Evolutionary conservation across 2,113 vertebrate species (phyloP).

Genomic region (Ciconia stormi): DNA sequence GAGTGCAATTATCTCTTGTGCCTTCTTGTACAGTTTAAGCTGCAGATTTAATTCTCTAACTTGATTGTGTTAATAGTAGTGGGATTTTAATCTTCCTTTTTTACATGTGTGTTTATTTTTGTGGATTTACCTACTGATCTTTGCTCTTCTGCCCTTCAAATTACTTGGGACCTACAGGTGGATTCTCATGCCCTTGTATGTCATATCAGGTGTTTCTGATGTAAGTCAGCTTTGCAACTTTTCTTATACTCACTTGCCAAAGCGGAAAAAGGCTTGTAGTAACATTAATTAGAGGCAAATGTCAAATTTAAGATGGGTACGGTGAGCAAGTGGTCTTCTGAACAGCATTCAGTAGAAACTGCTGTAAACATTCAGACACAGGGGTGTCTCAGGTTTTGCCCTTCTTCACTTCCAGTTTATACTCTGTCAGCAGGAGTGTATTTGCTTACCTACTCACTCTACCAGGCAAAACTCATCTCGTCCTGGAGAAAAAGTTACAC

Average conservation of each 20-base stretch:
- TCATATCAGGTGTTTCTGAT: not conserved
- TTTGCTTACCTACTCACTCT: not conserved
- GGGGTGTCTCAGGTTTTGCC: not conserved
- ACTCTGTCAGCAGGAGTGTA: not conserved
- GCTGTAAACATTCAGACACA: not conserved
- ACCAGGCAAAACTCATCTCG: not conserved
- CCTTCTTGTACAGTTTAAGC: not conserved
- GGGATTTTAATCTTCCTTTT: not conserved
- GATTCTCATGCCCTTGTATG: not conserved
- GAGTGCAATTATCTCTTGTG: not conserved
- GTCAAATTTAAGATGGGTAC: not conserved
- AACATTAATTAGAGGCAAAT: not conserved
- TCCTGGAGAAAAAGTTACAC: not conserved
- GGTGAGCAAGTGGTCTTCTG: not conserved
- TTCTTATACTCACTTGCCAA: not conserved
- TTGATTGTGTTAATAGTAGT: not conserved
- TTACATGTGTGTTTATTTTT: not conserved
- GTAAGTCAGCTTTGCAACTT: not conserved
- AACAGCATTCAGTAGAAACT: not conserved
- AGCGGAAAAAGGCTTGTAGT: not conserved
- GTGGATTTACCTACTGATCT: not conserved
- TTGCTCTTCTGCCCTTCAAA: not conserved
- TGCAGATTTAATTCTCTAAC: not conserved
- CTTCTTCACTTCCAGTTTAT: not conserved
- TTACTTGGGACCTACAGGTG: not conserved